Conservation (phyloP, 53 echinoderm and acorn worm species). For the Temnopleurus reevesii region DNA sequence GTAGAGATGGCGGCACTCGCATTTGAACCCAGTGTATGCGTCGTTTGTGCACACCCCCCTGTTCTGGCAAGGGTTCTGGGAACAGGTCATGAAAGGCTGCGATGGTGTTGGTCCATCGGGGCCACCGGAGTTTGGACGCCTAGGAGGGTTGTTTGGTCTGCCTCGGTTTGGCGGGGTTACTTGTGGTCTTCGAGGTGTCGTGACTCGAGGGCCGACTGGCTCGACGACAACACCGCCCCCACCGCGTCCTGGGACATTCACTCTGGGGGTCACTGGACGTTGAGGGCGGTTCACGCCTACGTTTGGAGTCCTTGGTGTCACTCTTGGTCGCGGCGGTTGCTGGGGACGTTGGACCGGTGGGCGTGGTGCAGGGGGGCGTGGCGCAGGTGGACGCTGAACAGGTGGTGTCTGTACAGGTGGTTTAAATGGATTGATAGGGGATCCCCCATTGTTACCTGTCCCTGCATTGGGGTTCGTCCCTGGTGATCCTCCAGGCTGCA, state of each 20-base stretch:
- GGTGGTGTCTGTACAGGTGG: background rate
- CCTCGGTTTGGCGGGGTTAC: background rate
- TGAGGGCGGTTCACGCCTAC: conserved; percentile 6
- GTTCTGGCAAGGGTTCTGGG: conserved; percentile 75
- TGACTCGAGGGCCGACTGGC: conserved; percentile 26
- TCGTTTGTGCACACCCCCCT: conserved; percentile 68
- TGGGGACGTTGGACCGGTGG: background rate
- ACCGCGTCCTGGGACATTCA: background rate
- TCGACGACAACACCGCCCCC: background rate
- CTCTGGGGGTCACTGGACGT: background rate
- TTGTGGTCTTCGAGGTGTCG: background rate
- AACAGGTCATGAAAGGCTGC: conserved; percentile 59
- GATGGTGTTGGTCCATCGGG: background rate
- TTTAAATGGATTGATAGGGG: conserved; percentile 4
- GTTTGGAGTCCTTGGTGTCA: background rate
- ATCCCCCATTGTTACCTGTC: background rate
- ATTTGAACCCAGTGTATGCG: conserved; percentile 22
- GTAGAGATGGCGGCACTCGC: conserved; percentile 73
- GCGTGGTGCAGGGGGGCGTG: background rate
- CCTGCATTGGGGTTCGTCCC: conserved; percentile 17
- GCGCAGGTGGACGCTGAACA: background rate
- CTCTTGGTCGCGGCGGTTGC: background rate
- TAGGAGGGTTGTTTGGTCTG: background rate
- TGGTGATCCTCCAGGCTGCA: background rate
- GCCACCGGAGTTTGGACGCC: background rate